A percentile compares a stretch with the other conserved stretches of the same genome.
phyloP scores from a whole-genome alignment of 2,113 vertebrate species.

The Calypte anna region DNA sequence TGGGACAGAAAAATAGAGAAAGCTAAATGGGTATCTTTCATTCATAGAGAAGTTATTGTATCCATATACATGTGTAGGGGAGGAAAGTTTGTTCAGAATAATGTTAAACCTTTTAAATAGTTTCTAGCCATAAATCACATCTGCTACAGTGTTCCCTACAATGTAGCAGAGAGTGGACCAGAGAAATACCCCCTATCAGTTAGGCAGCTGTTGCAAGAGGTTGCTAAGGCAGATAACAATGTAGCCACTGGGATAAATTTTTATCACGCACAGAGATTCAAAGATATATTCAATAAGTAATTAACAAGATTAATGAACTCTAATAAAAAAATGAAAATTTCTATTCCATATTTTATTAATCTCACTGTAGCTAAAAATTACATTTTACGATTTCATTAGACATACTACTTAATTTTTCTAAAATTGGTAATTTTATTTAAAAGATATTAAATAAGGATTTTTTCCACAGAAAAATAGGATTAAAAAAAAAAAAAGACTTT shows the following conservation, averaged over 20 bases:
- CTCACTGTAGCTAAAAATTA: conserved; percentile 55
- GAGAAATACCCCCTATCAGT: neutral
- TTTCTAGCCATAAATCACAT: neutral
- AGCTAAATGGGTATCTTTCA: neutral
- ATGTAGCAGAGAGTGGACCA: neutral
- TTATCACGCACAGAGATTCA: neutral
- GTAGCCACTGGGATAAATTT: conserved; percentile 50
- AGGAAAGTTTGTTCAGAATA: neutral
- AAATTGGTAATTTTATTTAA: conserved; percentile 47
- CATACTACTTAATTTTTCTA: conserved; percentile 54
- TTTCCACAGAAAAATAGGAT: neutral
- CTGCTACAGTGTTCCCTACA: neutral
- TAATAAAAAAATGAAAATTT: conserved; percentile 61
- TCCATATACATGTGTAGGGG: too few relatives aligned
- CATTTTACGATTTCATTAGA: conserved; percentile 59
- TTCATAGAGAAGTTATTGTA: neutral
- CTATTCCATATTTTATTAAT: conserved; percentile 48
- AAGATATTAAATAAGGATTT: conserved; percentile 30
- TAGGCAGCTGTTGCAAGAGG: neutral
- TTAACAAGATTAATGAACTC: conserved; percentile 66
- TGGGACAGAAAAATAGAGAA: neutral
- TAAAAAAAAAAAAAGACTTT: neutral
- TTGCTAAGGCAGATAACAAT: conserved; percentile 24
- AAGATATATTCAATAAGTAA: conserved; percentile 56
- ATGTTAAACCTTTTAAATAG: neutral